Evolutionary conservation across 37 sponge, comb jelly and placozoan genomes (phyloP), one percentile per base, ranked within the genome.

Genomic region (Agelas oroides): DNA sequence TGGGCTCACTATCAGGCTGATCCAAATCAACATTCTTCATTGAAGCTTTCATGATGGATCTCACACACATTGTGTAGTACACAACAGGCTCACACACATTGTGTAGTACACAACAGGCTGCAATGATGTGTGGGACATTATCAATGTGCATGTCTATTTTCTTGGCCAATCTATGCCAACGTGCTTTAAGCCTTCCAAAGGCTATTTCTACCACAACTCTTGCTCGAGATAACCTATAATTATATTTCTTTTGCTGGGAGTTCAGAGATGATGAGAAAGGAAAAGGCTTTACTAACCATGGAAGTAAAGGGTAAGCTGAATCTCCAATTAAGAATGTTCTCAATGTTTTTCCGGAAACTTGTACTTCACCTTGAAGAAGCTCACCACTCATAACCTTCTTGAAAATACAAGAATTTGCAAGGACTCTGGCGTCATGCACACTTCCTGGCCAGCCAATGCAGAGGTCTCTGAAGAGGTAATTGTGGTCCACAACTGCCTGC

Each of bases 251-350:
- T 46, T 46, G 8, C 6, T 46, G 46, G 8, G 46, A 46, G 46
- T 46, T 46, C 8, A 46, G 8, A 46, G 46, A 46, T 46, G 46
- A 46, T 12, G 40, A 59, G 60, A 5, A 59, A 52, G 63, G 16
- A 81, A 75, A 88, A 16, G 76, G 69, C 70, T 88, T 88, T 57
- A 88, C 73, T 38, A 88, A 52, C 81, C 88, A 88, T 53, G 75
- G 28, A 20, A 53, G 28, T 23, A 88, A 14, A 39, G 86, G 83
- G 80, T 80, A 88, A 3, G 88, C 82, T 23, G 81, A 61, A 40
- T 88, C 77, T 57, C 89, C 83, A 33, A 81, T 40, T 55, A 80
- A 18, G 54, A n/a, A 76, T n/a, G n/a, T n/a, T n/a, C n/a, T n/a
- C n/a, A n/a, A 8, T 46, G 46, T 46, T 46, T 46, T 3, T 46